phyloP scores from a whole-genome alignment of 2,113 vertebrate genomes.

The Zapus hudsonius region DNA sequence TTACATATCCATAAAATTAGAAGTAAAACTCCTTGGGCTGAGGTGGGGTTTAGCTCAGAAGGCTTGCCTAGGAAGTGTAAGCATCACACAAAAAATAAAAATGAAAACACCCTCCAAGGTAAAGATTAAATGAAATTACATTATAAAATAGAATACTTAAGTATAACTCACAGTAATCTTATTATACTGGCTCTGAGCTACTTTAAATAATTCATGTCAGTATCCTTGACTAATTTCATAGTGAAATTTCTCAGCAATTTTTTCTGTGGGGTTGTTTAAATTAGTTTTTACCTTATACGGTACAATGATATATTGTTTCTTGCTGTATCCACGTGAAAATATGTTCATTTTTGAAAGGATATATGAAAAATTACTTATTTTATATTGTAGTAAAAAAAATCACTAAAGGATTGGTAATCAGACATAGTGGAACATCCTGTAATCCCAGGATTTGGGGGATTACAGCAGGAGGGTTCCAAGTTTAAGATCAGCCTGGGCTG shows the following conservation, averaged over 20 bases:
- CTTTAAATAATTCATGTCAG: background rate
- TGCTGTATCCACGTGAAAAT: background rate
- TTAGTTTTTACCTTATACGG: background rate
- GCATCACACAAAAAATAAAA: background rate
- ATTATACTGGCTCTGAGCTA: background rate
- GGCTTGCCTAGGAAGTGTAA: background rate
- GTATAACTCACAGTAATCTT: background rate
- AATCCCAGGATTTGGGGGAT: too few relatives aligned
- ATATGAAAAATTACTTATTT: background rate
- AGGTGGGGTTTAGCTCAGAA: background rate
- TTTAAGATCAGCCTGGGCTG: background rate
- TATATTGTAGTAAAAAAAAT: background rate
- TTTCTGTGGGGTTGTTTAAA: conserved; percentile 45
- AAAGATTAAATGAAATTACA: conserved; percentile 33
- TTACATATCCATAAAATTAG: conserved; percentile 33
- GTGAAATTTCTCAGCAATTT: conserved; percentile 42
- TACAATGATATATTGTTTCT: background rate
- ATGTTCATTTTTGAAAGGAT: background rate
- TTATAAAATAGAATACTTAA: background rate
- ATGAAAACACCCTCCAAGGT: background rate
- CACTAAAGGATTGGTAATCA: background rate
- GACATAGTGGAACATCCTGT: too few relatives aligned
- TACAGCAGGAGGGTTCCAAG: background rate
- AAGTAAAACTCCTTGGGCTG: conserved; percentile 5
- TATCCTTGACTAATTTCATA: conserved; percentile 41